phyloP scores from a whole-genome alignment of 2,797 vertebrate genomes.

The Thalassophryne amazonica region DNA sequence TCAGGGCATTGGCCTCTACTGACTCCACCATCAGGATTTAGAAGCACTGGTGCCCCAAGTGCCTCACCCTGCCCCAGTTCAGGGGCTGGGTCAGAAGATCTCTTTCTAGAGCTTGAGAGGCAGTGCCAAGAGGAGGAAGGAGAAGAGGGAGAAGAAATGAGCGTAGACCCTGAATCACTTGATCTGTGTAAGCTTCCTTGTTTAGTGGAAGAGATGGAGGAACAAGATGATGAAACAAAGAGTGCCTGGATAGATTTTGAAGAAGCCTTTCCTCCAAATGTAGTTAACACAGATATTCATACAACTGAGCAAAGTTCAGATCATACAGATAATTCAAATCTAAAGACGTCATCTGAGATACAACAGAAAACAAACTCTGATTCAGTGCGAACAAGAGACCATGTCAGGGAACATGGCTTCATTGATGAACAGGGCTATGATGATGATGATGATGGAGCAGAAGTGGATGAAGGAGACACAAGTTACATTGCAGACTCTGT shows the following conservation, averaged over 20 bases:
- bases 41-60: constrained; percentile 63
- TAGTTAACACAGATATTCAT: constrained; percentile 20
- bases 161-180: constrained; percentile 60
- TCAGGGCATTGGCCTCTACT: constrained; percentile 76
- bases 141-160: constrained; percentile 71
- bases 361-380: constrained; percentile 39
- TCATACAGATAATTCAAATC: constrained; percentile 4
- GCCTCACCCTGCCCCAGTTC: constrained; percentile 78
- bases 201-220: constrained; percentile 55
- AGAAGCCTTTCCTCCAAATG: constrained; percentile 50
- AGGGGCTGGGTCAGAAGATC: constrained; percentile 76
- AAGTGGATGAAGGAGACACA: constrained; percentile 51
- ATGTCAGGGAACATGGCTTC: constrained; percentile 54
- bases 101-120: constrained; percentile 80
- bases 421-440: constrained; percentile 61
- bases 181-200: constrained; percentile 61
- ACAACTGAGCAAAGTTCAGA: constrained; percentile 8
- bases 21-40: constrained; percentile 77
- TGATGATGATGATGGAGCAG: constrained; percentile 25
- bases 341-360: constrained; percentile 16
- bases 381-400: constrained; percentile 56
- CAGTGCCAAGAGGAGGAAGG: constrained; percentile 76
- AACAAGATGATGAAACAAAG: constrained; percentile 30
- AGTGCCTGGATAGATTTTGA: constrained; percentile 29
- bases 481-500: constrained; percentile 63